A percentile compares a stretch with the other conserved stretches of the same genome.
Conservation (phyloP, 92 coral and sea anemone genomes). For the Epizoanthus ramosus region DNA sequence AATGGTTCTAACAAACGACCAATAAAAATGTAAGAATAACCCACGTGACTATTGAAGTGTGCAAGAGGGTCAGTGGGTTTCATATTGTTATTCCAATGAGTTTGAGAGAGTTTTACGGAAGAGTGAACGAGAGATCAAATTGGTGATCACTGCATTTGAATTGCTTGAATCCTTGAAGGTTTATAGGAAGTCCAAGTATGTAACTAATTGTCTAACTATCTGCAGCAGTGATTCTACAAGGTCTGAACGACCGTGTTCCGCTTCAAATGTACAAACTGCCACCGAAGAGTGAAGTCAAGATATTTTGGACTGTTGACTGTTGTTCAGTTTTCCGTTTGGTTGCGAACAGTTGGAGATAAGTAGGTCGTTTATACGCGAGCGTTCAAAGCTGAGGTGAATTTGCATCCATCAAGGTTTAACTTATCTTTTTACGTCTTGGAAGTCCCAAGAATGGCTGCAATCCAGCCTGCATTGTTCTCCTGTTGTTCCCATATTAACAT, state of each 20-base stretch:
- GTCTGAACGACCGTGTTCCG: neutral
- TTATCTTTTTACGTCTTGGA: neutral
- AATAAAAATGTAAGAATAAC: neutral
- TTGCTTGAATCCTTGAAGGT: conserved; percentile 5
- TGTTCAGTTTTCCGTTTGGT: neutral
- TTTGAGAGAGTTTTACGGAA: conserved; percentile 23
- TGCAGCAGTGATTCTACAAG: neutral
- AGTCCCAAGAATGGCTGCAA: neutral
- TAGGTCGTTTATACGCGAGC: conserved; percentile 6
- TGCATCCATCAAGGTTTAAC: neutral
- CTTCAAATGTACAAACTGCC: neutral
- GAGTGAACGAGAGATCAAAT: conserved; percentile 31
- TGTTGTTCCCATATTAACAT: neutral
- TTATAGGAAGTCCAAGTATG: conserved; percentile 9
- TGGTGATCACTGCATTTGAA: conserved; percentile 26
- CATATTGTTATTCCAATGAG: conserved; percentile 42
- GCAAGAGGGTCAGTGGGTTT: neutral
- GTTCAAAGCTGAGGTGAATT: neutral
- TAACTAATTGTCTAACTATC: neutral
- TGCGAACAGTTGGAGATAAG: conserved; percentile 15
- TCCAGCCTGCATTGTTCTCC: neutral
- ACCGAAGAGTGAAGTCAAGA: neutral
- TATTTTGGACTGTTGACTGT: neutral
- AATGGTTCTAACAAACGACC: neutral
- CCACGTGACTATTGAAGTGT: conserved; percentile 24